Base-by-base conservation (phyloP, 2,888 invertebrate species). In the Drosophila mettleri region DNA sequence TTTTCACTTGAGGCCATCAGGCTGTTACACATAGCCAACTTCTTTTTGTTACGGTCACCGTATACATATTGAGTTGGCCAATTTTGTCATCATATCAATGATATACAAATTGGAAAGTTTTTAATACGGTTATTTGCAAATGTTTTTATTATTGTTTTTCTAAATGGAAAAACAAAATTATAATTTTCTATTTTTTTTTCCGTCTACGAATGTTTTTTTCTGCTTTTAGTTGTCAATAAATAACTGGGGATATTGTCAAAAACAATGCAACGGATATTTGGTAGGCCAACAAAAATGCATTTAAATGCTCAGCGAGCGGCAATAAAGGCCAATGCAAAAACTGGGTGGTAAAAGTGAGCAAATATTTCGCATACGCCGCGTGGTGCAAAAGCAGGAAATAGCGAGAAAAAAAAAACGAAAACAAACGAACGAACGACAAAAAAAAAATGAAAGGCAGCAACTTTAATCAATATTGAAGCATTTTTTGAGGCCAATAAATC, bases 401-500 rank as follows among this genome's bases (percentile, higher is more conserved):
- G 48, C 49, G 36, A 52, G 46, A 27, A 33, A 22, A 51, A 48
- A 59, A 52, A 52, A 51, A 27, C 27, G 20, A 51, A 48, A 59
- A 52, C 18, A n/a, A 33, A 41, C 22, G 24, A 31, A 29, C 18
- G 34, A 22, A 29, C 24, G 9, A 2, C 16, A 27, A 34, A 24
- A 24, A 34, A 45, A 29, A 24, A 62, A 41, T 34, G 48, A 57
- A n/a, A 51, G 68, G 49, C 68, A 62, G 78, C 62, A 84, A 80
- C 89, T 85, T 85, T 85, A 88, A 85, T 85, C 89, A 85, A 85
- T 85, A 85, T 86, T 86, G 85, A 86, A 86, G 89, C 85, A 80
- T 81, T 88, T 86, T 88, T 88, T 86, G 85, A 88, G 79, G 81
- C 87, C 89, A 89, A 89, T 89, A 89, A 89, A 89, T 89, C 89